Evolutionary conservation across 1,140 invertebrate species (phyloP).

Genomic region (Heliothis virescens): DNA sequence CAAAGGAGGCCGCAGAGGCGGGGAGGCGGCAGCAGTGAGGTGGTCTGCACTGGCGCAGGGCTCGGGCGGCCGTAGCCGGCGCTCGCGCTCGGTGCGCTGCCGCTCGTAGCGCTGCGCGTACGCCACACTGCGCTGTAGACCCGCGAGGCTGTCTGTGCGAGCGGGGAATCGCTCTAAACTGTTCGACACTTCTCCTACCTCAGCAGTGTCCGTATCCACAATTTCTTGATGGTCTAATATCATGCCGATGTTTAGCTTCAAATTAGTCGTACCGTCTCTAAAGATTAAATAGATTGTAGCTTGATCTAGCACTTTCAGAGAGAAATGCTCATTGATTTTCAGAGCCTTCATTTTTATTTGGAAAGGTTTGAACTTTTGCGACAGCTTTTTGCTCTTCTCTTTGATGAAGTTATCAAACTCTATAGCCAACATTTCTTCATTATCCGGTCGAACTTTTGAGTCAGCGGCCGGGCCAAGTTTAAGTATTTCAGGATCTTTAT

Average conservation of each 20-base stretch:
- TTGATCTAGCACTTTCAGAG: slow-evolving; percentile 79
- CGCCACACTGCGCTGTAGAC: slow-evolving; percentile 68
- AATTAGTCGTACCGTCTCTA: slow-evolving; percentile 72
- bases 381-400: slow-evolving; percentile 76
- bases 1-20: slow-evolving; percentile 63
- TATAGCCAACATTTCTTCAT: slow-evolving; percentile 81
- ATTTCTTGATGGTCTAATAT: slow-evolving; percentile 80
- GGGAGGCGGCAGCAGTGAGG: slow-evolving; percentile 60
- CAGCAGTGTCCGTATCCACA: slow-evolving; percentile 77
- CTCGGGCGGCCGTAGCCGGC: slow-evolving; percentile 57
- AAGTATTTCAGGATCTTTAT: slow-evolving; percentile 76
- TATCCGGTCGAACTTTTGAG: slow-evolving; percentile 63
- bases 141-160: slow-evolving; percentile 73
- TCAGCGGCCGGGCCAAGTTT: slow-evolving; percentile 68
- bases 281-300: slow-evolving; percentile 77
- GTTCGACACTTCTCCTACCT: slow-evolving; percentile 76
- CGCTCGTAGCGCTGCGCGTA: slow-evolving; percentile 68
- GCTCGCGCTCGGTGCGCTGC: slow-evolving; percentile 63
- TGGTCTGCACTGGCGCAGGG: slow-evolving; percentile 65
- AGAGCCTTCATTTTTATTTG: slow-evolving; percentile 83
- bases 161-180: slow-evolving; percentile 74
- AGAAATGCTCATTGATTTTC: slow-evolving; percentile 81
- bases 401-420: slow-evolving; percentile 82
- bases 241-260: slow-evolving; percentile 81
- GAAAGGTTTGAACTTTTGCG: slow-evolving; percentile 78